Percentiles rank a stretch among this genome's conserved stretches.
These are phyloP conservation scores for Sepioteuthis lessoniana DNA, from an alignment of 2,888 invertebrate genomes.

Conservation along the genomic window DNA sequence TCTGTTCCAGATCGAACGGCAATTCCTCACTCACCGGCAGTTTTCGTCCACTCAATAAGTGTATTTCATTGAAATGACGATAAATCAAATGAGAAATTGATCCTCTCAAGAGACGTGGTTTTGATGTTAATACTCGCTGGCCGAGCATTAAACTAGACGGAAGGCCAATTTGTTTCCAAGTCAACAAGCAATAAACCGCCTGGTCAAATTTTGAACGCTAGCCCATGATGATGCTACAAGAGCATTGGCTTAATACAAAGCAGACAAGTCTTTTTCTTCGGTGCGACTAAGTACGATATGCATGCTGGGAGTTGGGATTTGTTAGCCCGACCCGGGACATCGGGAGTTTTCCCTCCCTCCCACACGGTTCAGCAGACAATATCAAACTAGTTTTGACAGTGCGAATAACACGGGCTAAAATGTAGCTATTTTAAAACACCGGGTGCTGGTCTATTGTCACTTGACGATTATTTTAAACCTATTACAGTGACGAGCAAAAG, in stretches of 20 bases:
- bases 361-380: neutral
- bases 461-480: too few species aligned
- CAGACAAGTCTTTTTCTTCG: neutral
- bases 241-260: neutral
- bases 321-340: neutral
- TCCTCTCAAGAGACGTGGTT: neutral
- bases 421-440: neutral
- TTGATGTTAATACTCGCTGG: slow-evolving; percentile 20
- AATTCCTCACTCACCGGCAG: neutral
- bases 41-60: neutral
- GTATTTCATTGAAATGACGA: neutral
- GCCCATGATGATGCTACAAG: neutral
- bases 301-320: neutral
- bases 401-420: neutral
- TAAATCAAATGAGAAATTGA: slow-evolving; percentile 33
- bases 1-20: neutral
- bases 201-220: neutral
- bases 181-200: slow-evolving; percentile 33
- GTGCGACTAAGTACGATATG: neutral
- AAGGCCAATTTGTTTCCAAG: neutral
- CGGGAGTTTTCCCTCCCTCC: neutral
- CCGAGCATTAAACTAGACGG: slow-evolving; percentile 13
- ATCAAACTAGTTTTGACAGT: neutral
- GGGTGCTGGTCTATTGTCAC: too few species aligned
- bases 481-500: too few species aligned